A percentile compares a stretch with the other conserved stretches of the same genome.
Evolutionary conservation across 2,113 vertebrate species (phyloP).

Genomic region (Atherinomorus stipes): DNA sequence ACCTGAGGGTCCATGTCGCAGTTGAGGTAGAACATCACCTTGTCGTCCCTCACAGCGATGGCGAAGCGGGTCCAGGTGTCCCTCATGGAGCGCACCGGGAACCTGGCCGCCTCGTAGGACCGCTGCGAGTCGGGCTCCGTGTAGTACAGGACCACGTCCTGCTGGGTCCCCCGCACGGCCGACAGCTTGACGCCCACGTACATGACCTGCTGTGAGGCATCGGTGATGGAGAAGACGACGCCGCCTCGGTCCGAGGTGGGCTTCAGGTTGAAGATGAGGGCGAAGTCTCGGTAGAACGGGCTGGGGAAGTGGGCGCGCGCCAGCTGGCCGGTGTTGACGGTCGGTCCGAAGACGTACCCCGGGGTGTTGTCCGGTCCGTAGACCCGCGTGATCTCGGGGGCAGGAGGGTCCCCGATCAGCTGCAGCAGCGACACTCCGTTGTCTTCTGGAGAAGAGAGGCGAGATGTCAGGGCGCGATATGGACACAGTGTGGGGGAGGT

Average conservation of each 20-base stretch:
- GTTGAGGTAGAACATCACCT: conserved; percentile 87
- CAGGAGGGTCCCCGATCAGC: conserved; percentile 89
- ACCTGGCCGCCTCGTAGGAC: conserved; percentile 85
- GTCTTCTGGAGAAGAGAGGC: conserved; percentile 79
- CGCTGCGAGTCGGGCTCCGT: conserved; percentile 83
- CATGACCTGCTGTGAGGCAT: conserved; percentile 86
- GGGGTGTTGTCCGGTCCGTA: conserved; percentile 82
- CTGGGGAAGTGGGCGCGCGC: conserved; percentile 87
- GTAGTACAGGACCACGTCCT: conserved; percentile 90
- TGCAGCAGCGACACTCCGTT: conserved; percentile 87
- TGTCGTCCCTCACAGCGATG: conserved; percentile 85
- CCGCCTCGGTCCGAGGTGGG: conserved; percentile 83
- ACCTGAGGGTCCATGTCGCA: conserved; percentile 84
- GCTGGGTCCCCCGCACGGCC: conserved; percentile 66
- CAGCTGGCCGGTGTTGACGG: conserved; percentile 86
- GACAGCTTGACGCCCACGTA: conserved; percentile 91
- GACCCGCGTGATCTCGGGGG: conserved; percentile 81
- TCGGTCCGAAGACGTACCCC: conserved; percentile 85
- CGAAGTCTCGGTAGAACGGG: conserved; percentile 91
- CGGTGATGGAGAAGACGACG: conserved; percentile 89
- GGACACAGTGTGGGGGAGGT: neutral
- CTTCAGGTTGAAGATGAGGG: conserved; percentile 88
- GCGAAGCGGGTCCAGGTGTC: conserved; percentile 90
- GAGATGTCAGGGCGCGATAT: conserved; percentile 39
- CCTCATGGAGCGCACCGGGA: conserved; percentile 85